Evolutionary conservation across 1,140 invertebrate genomes (phyloP).

Genomic region (Homarus americanus): DNA sequence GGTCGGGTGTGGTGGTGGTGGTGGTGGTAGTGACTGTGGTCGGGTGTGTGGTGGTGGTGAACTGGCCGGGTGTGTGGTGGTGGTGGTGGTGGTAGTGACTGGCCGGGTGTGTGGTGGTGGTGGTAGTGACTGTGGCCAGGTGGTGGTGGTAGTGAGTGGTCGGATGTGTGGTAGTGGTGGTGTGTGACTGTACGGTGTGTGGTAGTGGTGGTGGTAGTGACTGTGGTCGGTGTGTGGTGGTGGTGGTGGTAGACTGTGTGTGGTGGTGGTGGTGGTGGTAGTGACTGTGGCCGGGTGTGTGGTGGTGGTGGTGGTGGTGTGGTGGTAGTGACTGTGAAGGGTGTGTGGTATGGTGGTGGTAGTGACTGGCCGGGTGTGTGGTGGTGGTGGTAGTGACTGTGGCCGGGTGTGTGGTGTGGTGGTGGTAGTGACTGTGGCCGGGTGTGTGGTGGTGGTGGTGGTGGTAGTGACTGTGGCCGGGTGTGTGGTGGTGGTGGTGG

Average conservation of each 20-base stretch:
- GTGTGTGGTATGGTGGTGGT: background rate
- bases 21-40: background rate
- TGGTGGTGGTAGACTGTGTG: background rate
- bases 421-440: background rate
- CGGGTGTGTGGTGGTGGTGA: background rate
- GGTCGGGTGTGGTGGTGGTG: background rate
- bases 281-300: background rate
- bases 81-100: background rate
- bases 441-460: too few species aligned
- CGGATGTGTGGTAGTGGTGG: too few species aligned
- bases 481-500: too few species aligned
- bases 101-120: too few species aligned
- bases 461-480: too few species aligned
- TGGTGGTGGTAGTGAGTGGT: background rate
- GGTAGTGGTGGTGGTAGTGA: background rate
- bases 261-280: background rate
- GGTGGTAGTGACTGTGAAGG: too few species aligned
- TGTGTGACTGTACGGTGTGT: background rate
- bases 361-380: background rate
- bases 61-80: too few species aligned
- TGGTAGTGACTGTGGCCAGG: background rate
- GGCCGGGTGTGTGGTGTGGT: background rate
- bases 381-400: background rate
- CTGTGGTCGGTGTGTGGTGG: background rate
- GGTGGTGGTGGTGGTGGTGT: background rate